Conservation (phyloP, 2,888 invertebrate species). For the Ligdia adustata region DNA sequence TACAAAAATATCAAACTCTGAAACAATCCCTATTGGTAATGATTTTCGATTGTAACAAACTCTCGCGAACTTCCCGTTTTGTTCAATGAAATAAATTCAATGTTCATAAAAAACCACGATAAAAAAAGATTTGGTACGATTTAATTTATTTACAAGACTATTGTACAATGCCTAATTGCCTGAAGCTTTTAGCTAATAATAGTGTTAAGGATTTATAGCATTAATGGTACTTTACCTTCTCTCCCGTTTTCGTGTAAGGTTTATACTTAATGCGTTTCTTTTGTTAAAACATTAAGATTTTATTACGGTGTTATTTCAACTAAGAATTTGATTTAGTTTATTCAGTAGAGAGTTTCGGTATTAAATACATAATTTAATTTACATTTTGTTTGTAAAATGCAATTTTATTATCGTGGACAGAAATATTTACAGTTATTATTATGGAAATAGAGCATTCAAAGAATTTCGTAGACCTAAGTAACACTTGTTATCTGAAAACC, state of each 20-base stretch:
- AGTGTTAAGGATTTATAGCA: conserved; percentile 12
- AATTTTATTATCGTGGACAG: too few relatives aligned
- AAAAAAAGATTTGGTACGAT: conserved; percentile 2
- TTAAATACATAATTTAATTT: too few relatives aligned
- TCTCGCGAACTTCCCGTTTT: neutral
- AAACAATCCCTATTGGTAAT: too few relatives aligned
- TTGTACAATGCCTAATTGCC: conserved; percentile 11
- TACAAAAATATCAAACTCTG: too few relatives aligned
- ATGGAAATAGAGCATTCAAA: too few relatives aligned
- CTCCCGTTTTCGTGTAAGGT: conserved; percentile 5
- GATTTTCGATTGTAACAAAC: too few relatives aligned
- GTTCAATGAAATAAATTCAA: neutral
- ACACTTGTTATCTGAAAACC: too few relatives aligned
- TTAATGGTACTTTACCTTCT: neutral
- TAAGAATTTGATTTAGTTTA: neutral
- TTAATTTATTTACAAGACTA: conserved; percentile 3
- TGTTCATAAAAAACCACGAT: neutral
- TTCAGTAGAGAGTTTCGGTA: neutral
- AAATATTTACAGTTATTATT: too few relatives aligned
- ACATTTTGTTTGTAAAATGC: too few relatives aligned
- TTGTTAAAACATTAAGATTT: conserved; percentile 10
- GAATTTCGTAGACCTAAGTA: too few relatives aligned
- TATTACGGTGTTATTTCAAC: conserved; percentile 5
- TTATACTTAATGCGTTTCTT: conserved; percentile 14
- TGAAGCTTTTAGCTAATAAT: conserved; percentile 21